Base-by-base conservation (phyloP, 2,888 invertebrate species). In the Drosophila antonietae region DNA sequence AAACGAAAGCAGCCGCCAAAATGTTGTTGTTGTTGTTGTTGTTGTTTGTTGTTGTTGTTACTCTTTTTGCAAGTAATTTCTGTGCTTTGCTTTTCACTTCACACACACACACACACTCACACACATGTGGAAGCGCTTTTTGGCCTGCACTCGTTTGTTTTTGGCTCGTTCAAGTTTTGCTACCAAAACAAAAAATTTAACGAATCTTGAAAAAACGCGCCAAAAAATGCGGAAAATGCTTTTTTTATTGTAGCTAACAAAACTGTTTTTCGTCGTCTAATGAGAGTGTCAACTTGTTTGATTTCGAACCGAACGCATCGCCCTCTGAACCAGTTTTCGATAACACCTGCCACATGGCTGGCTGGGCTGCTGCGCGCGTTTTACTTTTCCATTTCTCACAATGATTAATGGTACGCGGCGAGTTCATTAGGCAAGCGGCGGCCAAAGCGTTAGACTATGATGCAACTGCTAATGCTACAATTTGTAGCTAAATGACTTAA, bases 191-290 rank as follows among this genome's bases (percentile, higher is more conserved):
- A 52, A 52, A 52, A 52, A 35, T 68, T 64, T 69, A 69, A 78
- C 66, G 55, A 64, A 80, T 68, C 64, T 64, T 31, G 49, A 49
- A n/a, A 73, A 78, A 73, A 74, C 64, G 66, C 75, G 68, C 75
- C 49, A 83, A 88, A 68, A 80, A 83, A 90, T 90, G 85, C 90
- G 85, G 90, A 90, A 90, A 69, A n/a, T n/a, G 80, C 72, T 43
- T 20, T 20, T 20, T 20, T 20, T 20, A 2, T 20, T 57, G 20
- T 57, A 39, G 23, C 39, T n/a, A 39, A 39, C 55, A 56, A 53
- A 52, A 35, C 5, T 47, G 12, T 46, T 35, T 33, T 46, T 35
- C 6, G 37, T 33, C 49, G 33, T 47, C 49, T 87, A 83, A 77
- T 81, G 80, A 84, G 85, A 89, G 90, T 89, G 90, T 85, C 86